These are phyloP conservation scores for Erithacus rubecula DNA, from an alignment of 2,797 vertebrate species.

Conservation along the genomic window DNA sequence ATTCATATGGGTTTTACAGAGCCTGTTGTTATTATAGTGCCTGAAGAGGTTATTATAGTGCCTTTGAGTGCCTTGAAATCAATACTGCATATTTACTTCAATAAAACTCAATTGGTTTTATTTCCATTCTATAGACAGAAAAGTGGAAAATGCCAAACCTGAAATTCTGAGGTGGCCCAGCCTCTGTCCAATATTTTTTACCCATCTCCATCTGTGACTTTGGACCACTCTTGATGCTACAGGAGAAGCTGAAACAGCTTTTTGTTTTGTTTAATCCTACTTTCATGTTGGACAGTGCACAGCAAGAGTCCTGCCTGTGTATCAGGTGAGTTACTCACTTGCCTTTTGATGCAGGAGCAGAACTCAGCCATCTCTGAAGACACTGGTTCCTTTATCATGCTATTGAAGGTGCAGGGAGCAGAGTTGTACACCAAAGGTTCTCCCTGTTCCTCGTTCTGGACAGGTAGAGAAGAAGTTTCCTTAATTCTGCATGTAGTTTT, in stretches of 20 bases:
- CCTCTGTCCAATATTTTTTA: not conserved
- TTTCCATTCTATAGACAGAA: not conserved
- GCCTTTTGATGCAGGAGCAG: not conserved
- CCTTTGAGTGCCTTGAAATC: not conserved
- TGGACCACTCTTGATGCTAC: not conserved
- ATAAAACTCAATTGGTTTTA: not conserved
- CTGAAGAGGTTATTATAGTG: not conserved
- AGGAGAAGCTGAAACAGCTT: not conserved
- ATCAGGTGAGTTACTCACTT: not conserved
- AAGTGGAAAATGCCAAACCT: not conserved
- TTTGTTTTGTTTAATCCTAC: not conserved
- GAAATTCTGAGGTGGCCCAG: not conserved
- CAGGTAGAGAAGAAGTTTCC: not conserved
- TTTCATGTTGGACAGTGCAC: rapidly evolving
- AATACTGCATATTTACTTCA: not conserved
- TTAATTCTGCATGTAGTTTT: not conserved
- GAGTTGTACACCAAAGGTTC: rapidly evolving
- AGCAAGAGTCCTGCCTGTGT: not conserved
- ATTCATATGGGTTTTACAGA: not conserved
- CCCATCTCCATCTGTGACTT: not conserved
- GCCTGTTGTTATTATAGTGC: not conserved
- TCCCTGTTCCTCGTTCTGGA: not conserved
- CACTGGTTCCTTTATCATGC: not conserved
- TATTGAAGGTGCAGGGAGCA: not conserved
- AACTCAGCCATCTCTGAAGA: not conserved